Conservation (phyloP, 2,113 vertebrate genomes). For the Tympanuchus pallidicinctus region DNA sequence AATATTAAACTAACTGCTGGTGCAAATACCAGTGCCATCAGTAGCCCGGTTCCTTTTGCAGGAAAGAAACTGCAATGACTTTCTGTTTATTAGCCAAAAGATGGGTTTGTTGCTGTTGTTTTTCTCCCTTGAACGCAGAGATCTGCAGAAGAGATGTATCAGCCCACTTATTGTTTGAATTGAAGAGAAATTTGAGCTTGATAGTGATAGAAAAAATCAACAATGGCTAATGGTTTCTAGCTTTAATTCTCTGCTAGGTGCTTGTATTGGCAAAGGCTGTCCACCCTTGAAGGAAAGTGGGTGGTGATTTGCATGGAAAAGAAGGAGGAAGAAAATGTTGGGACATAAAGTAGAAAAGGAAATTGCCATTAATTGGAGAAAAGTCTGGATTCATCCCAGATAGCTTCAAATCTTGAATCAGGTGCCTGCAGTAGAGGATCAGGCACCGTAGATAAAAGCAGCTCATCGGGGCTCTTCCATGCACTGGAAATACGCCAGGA, state of each 20-base stretch:
- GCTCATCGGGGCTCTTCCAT: neutral
- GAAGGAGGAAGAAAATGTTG: constrained; percentile 9
- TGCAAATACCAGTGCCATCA: neutral
- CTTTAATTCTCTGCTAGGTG: constrained; percentile 44
- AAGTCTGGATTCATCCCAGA: neutral
- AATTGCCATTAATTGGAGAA: constrained; percentile 4
- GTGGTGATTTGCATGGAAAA: constrained; percentile 60
- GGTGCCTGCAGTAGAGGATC: neutral
- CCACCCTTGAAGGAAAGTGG: constrained; percentile 62
- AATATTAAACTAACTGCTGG: neutral
- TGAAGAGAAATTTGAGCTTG: constrained; percentile 10
- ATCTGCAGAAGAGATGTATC: constrained; percentile 52
- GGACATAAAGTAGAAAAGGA: constrained; percentile 17
- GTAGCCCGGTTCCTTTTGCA: neutral
- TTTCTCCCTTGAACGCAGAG: constrained; percentile 15
- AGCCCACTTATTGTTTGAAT: constrained; percentile 52
- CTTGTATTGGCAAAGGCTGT: constrained; percentile 63
- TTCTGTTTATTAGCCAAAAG: constrained; percentile 26
- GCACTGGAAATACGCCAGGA: rapidly evolving
- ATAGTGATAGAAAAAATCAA: constrained; percentile 19
- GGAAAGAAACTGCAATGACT: constrained; percentile 22
- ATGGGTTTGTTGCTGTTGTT: neutral
- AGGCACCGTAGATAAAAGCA: neutral
- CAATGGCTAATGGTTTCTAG: constrained; percentile 13
- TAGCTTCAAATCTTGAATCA: neutral